phyloP scores from a whole-genome alignment of 1,140 invertebrate species.

The Temnothorax curvispinosus region DNA sequence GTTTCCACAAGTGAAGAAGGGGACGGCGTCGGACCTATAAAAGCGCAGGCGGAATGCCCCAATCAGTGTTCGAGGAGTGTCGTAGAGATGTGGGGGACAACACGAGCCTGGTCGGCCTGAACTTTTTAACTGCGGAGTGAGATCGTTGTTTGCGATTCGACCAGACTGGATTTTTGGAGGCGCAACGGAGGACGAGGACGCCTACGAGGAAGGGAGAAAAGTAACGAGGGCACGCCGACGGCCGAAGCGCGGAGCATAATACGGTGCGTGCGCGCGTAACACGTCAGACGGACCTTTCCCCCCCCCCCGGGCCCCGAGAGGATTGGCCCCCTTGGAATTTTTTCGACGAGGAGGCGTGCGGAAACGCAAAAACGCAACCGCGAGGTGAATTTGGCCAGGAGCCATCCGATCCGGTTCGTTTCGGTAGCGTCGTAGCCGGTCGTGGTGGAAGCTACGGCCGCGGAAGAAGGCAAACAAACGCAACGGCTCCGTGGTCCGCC shows the following conservation, averaged over 20 bases:
- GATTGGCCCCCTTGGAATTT: neutral
- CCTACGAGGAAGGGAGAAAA: neutral
- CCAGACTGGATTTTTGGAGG: neutral
- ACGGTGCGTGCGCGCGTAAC: neutral
- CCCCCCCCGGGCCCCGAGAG: neutral
- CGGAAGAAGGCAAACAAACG: slow-evolving; percentile 63
- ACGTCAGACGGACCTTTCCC: neutral
- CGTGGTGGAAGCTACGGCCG: neutral
- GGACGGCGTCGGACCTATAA: neutral
- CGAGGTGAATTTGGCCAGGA: neutral
- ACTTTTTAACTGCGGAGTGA: neutral
- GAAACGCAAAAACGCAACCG: neutral
- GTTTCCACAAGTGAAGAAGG: neutral
- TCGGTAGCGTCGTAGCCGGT: neutral
- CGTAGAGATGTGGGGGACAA: neutral
- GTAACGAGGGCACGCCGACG: neutral
- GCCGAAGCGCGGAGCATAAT: neutral
- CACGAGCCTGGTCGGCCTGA: neutral
- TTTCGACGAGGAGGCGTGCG: neutral
- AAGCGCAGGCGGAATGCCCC: neutral
- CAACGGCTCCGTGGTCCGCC: slow-evolving; percentile 66
- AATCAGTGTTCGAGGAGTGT: slow-evolving; percentile 8
- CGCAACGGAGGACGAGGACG: neutral
- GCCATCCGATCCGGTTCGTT: neutral
- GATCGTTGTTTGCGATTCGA: neutral